Evolutionary conservation across 2,113 vertebrate genomes (phyloP), one percentile per base, ranked within the genome.

Genomic region (Otis tarda): DNA sequence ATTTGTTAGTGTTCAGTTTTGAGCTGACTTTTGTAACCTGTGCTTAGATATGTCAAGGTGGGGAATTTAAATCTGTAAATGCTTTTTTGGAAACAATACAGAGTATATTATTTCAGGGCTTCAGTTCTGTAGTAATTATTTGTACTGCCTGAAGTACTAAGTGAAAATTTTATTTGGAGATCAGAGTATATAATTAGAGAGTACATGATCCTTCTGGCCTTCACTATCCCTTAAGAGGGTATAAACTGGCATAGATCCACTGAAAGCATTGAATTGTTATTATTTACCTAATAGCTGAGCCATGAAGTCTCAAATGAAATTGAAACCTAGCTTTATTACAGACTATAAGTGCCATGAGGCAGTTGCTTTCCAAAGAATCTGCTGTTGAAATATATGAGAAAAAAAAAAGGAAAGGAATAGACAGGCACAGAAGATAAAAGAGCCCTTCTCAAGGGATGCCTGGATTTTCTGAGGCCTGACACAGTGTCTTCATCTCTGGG

Each of bases 201-300:
- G 27, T 57, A 77, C 5, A n/a, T 64, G 47, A 77, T 83, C 23
- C 37, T 60, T 90, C 47, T 76, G 79, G 43, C 12, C 60, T 83
- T 89, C 60, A 17, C 27, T 80, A 7, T 43, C 55, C 56, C 24
- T 81, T 63, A 70, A 89, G 41, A 83, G 55, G 14, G 14, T 74
- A 24, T 49, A 88, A 94, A 83, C 14, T 56, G 28, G 24, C 24
- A 52, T 14, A 69, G 49, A 61, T 39, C 12, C 16, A 63, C 55
- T 59, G 67, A 86, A 83, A 90, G 21, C 27, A 52, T 33, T 70
- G n/a, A 92, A 70, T 77, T 94, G 30, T 79, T 95, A 27, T 83
- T 83, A 90, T 95, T 95, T 95, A 86, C 25, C 56, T 88, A 69
- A 93, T 31, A 77, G n/a, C n/a, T 70, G 27, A 88, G 24, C 70